Evolutionary conservation across 2,113 vertebrate genomes (phyloP), one percentile per base, ranked within the genome.

Genomic region (Melanostigma gelatinosum): DNA sequence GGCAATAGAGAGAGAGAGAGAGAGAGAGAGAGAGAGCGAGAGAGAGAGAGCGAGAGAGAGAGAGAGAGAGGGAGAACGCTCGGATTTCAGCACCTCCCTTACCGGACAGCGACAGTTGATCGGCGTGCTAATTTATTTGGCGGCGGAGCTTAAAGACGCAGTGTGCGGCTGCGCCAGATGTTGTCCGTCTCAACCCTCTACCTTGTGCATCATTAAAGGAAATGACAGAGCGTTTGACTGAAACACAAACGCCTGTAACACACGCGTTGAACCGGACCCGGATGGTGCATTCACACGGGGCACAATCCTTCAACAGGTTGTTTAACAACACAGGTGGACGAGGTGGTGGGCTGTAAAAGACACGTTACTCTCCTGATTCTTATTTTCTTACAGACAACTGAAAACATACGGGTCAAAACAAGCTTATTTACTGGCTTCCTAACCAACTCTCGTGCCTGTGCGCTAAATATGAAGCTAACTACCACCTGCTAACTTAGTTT

Each of bases 71-170:
- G 72, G 57, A 72, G 70, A 69, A 84, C 50, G 83, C 85, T 55
- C 82, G 75, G 87, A 83, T 87, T 96, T 96, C 96, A 95, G 96
- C 95, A 96, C 96, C 96, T 93, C 95, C 95, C 92, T 86, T 93
- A 22, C 91, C 69, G 96, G 95, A 95, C 95, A 96, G 96, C 93
- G 91, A 90, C 94, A 88, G 79, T 85, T 78, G 88, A 84, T 87
- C 77, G 44, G 46, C 52, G 70, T 52, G 63, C 70, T 83, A 79
- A 86, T 89, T 83, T 67, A 83, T 82, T 54, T 78, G 63, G 44
- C 64, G 60, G 48, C 67, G 60, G 46, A 16, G 81, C 52, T 87
- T 91, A 89, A 88, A 93, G 90, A 87, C 82, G 87, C 91, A 91
- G 87, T 64, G 85, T 24, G 75, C 83, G 69, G 58, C 86, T 62